These are phyloP conservation scores for Miniopterus natalensis DNA, from an alignment of 2,113 vertebrate genomes.

Conservation along the genomic window DNA sequence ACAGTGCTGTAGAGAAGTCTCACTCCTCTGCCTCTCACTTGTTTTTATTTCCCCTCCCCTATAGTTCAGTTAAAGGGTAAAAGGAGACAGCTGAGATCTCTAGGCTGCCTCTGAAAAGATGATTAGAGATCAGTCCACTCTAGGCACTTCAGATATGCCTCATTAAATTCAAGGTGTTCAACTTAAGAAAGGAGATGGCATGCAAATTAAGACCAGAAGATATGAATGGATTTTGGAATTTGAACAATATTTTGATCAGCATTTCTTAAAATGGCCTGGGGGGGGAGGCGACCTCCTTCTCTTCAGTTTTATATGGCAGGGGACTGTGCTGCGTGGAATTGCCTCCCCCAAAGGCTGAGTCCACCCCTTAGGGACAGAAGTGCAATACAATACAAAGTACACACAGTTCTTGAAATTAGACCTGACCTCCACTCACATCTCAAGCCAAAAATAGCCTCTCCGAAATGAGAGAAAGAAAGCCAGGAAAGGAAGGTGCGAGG, in stretches of 20 bases:
- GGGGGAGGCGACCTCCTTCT: not conserved
- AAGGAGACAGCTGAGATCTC: not conserved
- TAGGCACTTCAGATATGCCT: not conserved
- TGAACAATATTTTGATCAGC: not conserved
- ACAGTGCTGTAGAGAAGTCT: not conserved
- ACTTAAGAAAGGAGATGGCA: not conserved
- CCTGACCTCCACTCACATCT: slow-evolving; percentile 22
- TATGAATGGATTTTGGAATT: not conserved
- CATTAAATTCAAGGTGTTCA: not conserved
- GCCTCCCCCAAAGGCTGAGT: not conserved
- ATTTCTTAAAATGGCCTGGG: slow-evolving; percentile 17
- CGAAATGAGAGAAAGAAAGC: not conserved
- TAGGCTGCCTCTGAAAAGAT: not conserved
- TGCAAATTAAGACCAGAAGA: slow-evolving; percentile 29
- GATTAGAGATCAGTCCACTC: not conserved
- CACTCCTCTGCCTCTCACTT: not conserved
- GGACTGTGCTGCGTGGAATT: not conserved
- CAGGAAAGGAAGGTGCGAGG: not conserved
- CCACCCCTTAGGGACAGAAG: not conserved
- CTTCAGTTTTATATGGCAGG: not conserved
- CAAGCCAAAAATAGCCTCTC: slow-evolving; percentile 27
- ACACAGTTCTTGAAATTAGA: not conserved
- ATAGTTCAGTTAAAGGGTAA: not conserved
- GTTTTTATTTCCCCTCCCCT: not conserved
- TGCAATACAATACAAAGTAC: not conserved